Evolutionary conservation across 1,140 invertebrate species (phyloP).

Genomic region (Drosophila nebulosa): DNA sequence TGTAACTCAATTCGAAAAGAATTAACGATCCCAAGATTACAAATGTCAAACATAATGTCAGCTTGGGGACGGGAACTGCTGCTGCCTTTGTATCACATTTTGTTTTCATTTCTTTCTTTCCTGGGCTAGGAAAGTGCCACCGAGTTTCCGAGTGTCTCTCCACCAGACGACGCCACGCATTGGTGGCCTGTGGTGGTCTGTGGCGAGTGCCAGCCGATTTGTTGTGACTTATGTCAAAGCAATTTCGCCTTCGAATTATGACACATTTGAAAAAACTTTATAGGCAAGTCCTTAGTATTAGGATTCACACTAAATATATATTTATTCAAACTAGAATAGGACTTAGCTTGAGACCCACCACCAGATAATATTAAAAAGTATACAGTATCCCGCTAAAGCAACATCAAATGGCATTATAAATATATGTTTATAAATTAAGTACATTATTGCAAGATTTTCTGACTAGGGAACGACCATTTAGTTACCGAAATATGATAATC

Average conservation of each 20-base stretch:
- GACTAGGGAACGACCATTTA: too few relatives aligned
- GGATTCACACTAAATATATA: too few relatives aligned
- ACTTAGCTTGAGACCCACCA: too few relatives aligned
- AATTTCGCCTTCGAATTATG: slow-evolving; percentile 42
- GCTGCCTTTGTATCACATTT: slow-evolving; percentile 46
- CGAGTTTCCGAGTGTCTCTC: slow-evolving; percentile 39
- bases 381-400: too few relatives aligned
- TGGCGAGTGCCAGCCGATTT: slow-evolving; percentile 67
- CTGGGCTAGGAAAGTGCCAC: slow-evolving; percentile 57
- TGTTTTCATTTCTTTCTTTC: not conserved
- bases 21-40: slow-evolving; percentile 81
- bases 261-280: slow-evolving; percentile 1
- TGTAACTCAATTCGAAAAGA: slow-evolving; percentile 80
- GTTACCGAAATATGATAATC: too few relatives aligned
- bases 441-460: too few relatives aligned
- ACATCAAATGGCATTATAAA: too few relatives aligned
- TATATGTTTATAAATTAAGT: too few relatives aligned
- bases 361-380: too few relatives aligned
- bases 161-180: slow-evolving; percentile 41
- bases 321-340: too few relatives aligned
- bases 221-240: slow-evolving; percentile 76
- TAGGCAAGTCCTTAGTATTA: too few relatives aligned
- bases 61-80: slow-evolving; percentile 33
- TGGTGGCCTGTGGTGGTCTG: slow-evolving; percentile 71
- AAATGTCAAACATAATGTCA: slow-evolving; percentile 81